Evolutionary conservation across 2,797 vertebrate species (phyloP), one percentile per base, ranked within the genome.

Genomic region (Erpetoichthys calabaricus): DNA sequence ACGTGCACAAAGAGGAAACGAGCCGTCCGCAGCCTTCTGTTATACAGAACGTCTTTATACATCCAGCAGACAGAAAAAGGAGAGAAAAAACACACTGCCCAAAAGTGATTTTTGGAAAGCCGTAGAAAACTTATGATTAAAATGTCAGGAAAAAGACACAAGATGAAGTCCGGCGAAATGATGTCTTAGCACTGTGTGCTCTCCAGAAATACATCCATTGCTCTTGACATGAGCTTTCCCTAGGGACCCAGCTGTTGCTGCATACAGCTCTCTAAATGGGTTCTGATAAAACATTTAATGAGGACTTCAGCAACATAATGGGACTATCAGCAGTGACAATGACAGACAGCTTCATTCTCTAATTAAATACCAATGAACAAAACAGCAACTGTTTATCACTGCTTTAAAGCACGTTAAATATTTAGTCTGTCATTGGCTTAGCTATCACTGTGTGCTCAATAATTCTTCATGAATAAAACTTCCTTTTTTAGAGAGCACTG

Each of bases 241-340:
- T 69, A 69, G 70, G 72, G 75, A 81, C 67, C 62, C 68, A 77
- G 68, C 75, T 77, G 69, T 74, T 81, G 72, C 77, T 81, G 72
- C 68, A 71, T 70, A 79, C 74, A 77, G 75, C 77, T 80, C 70
- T 70, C 74, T 78, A 74, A 76, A 80, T 65, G 77, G 74, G 64
- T 64, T 70, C 77, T 81, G 78, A 87, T 85, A 75, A 91, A 89
- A 89, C 80, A 86, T 86, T 86, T 84, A 86, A 81, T 83, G 78
- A 71, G 79, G 79, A 72, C 73, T 72, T 73, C 74, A 59, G 78
- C 72, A 75, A 75, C 69, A 75, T 75, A 74, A 69, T 69, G 68
- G 72, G 65, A 65, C 68, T 71, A 68, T 67, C 73, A 72, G 65
- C 65, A 64, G 56, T 55, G 73, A 77, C 73, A 72, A 68, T 69